Evolutionary conservation across 2,888 invertebrate species (phyloP).

Genomic region (Acanthosepion pharaonis): DNA sequence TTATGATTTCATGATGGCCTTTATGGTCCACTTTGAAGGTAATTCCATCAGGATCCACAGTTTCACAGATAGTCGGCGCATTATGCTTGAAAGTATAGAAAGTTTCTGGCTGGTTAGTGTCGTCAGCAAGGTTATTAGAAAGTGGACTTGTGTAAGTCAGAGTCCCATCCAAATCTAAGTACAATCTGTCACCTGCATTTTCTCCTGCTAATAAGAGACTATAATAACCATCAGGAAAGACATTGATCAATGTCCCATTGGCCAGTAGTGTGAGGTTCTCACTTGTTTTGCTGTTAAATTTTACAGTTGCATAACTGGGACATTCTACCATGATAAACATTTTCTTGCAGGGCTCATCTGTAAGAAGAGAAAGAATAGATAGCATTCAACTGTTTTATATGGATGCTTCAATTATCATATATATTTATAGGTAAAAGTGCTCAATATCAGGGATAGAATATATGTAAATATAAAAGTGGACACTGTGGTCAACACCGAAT

Average conservation of each 20-base stretch:
- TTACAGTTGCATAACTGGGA: constrained; percentile 73
- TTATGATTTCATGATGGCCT: constrained; percentile 68
- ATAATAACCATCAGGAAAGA: constrained; percentile 71
- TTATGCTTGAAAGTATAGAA: constrained; percentile 71
- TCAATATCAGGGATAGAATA: no score
- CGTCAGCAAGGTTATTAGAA: constrained; percentile 63
- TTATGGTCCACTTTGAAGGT: constrained; percentile 70
- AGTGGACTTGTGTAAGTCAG: constrained; percentile 65
- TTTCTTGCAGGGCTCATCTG: not conserved
- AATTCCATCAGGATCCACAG: constrained; percentile 71
- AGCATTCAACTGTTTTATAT: not conserved
- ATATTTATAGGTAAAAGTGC: no score
- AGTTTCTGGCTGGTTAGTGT: constrained; percentile 55
- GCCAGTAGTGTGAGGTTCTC: constrained; percentile 73
- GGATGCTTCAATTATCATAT: no score
- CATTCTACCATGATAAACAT: constrained; percentile 66
- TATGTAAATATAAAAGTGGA: no score
- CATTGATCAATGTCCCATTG: constrained; percentile 69
- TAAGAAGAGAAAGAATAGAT: not conserved
- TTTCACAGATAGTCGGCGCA: constrained; percentile 69
- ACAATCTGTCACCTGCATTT: constrained; percentile 67
- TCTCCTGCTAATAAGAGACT: constrained; percentile 64
- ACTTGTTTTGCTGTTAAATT: constrained; percentile 71
- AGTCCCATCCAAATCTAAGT: constrained; percentile 66
- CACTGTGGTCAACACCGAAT: no score